These are phyloP conservation scores for Ennomos erosarius DNA, from an alignment of 2,888 invertebrate genomes.

Conservation along the genomic window DNA sequence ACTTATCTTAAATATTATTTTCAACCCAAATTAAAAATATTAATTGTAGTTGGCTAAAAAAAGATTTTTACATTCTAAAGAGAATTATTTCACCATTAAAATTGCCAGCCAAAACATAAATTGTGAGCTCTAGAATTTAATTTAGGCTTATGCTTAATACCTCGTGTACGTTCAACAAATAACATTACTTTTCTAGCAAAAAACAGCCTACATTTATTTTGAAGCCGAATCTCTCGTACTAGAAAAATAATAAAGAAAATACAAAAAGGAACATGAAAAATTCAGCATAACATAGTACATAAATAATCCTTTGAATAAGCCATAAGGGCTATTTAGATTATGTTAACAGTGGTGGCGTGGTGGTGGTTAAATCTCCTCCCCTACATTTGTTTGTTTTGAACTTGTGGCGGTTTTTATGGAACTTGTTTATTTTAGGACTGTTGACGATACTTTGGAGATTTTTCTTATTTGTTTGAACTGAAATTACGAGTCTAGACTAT, in stretches of 20 bases:
- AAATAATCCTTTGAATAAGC: conserved; percentile 47
- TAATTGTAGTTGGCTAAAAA: no score
- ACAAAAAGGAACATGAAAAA: conserved; percentile 40
- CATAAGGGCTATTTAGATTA: conserved; percentile 43
- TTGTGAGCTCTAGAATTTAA: no score
- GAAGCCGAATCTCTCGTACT: neutral
- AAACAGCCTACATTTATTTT: no score
- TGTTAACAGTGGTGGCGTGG: conserved; percentile 26
- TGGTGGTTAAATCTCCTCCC: conserved; percentile 40
- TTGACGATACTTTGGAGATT: no score
- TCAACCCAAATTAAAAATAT: no score
- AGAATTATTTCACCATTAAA: no score
- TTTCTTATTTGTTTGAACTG: no score
- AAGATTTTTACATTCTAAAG: no score
- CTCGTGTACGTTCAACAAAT: neutral
- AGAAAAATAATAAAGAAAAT: conserved; percentile 25
- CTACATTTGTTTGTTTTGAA: conserved; percentile 44
- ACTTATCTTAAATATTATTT: no score
- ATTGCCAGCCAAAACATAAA: no score
- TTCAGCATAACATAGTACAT: conserved; percentile 23
- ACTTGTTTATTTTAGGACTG: neutral
- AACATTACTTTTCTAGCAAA: neutral
- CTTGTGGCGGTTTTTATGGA: conserved; percentile 8
- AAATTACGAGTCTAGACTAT: no score
- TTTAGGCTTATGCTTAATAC: no score